Conservation (phyloP, 37 sponge, comb jelly and placozoan species). For the Amphimedon queenslandica region DNA sequence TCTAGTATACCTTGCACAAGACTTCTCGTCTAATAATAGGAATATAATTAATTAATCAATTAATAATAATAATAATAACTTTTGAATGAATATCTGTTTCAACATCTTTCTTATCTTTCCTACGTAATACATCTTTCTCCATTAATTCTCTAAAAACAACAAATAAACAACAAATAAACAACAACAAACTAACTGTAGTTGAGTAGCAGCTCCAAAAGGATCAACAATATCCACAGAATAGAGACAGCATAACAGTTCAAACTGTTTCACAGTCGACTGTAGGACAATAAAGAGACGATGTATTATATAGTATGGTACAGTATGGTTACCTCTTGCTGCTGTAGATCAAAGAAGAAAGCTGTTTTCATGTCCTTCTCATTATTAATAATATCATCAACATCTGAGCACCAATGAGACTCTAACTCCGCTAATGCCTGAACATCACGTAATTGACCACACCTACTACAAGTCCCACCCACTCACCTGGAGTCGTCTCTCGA, state of each 20-base stretch:
- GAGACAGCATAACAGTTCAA: constrained; percentile 74
- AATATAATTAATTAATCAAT: too few relatives aligned
- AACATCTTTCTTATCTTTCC: not conserved
- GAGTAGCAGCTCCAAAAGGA: constrained; percentile 47
- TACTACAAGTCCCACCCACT: not conserved
- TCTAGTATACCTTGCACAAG: constrained; percentile 61
- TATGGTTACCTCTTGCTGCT: constrained; percentile 56
- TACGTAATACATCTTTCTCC: constrained; percentile 61
- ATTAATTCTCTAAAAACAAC: constrained; percentile 39
- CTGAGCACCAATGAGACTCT: constrained; percentile 76
- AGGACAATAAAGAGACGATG: not conserved
- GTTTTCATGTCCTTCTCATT: constrained; percentile 23
- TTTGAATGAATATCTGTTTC: not conserved
- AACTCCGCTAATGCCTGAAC: constrained; percentile 70
- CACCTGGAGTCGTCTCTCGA: constrained; percentile 63
- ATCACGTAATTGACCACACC: not conserved
- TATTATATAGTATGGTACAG: not conserved
- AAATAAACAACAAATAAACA: not conserved
- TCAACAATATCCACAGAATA: constrained; percentile 51
- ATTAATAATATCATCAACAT: constrained; percentile 64
- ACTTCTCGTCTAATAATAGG: too few relatives aligned
- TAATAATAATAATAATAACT: too few relatives aligned
- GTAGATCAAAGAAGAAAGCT: constrained; percentile 59
- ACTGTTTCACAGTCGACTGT: constrained; percentile 58
- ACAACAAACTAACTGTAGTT: constrained; percentile 47